phyloP scores from a whole-genome alignment of 2,888 invertebrate species.

The Pollenia griseotomentosa region DNA sequence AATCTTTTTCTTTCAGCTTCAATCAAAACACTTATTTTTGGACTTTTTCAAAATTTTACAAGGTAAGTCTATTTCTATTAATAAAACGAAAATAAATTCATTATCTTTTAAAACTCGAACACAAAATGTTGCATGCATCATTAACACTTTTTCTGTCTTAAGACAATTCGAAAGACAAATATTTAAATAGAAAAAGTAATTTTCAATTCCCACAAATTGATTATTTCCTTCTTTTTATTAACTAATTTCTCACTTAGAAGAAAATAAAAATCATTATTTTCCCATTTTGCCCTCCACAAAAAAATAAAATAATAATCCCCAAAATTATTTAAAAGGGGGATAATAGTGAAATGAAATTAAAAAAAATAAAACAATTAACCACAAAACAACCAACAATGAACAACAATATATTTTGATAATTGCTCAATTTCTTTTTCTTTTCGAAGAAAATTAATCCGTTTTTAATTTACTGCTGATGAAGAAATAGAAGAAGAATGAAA shows the following conservation, averaged over 20 bases:
- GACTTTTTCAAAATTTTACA: too few species aligned
- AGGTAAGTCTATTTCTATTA: too few species aligned
- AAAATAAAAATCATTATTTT: constrained; percentile 32
- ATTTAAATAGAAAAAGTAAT: constrained; percentile 23
- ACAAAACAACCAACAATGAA: constrained; percentile 59
- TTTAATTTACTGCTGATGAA: constrained; percentile 70
- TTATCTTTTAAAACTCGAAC: neutral
- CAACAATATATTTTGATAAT: constrained; percentile 71
- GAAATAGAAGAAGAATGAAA: constrained; percentile 6
- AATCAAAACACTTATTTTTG: too few species aligned
- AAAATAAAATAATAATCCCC: constrained; percentile 37
- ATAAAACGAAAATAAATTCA: neutral
- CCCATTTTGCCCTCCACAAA: neutral
- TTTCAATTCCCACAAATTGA: constrained; percentile 45
- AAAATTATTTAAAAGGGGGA: constrained; percentile 1
- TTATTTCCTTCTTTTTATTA: constrained; percentile 46
- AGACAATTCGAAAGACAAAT: constrained; percentile 8
- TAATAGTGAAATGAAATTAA: constrained; percentile 15
- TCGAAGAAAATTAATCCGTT: constrained; percentile 70
- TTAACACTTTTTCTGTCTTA: constrained; percentile 41
- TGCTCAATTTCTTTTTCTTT: constrained; percentile 68
- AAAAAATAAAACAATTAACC: constrained; percentile 14
- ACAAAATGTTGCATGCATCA: constrained; percentile 56
- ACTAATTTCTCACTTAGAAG: neutral
- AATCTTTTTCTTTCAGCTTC: too few species aligned